phyloP scores from a whole-genome alignment of 2,888 invertebrate genomes.

The Nebria brevicollis region DNA sequence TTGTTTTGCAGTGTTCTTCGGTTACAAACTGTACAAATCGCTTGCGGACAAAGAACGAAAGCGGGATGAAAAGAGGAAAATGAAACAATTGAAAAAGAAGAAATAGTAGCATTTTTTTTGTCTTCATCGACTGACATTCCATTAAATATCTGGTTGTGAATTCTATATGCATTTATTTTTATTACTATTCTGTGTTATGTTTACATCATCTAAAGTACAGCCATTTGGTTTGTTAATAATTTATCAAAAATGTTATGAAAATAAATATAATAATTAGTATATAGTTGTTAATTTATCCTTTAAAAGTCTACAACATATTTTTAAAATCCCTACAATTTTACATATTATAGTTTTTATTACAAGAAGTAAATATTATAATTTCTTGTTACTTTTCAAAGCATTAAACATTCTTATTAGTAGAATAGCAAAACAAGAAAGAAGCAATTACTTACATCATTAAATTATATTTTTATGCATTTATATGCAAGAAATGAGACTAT shows the following conservation, averaged over 20 bases:
- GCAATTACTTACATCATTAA: too few relatives aligned
- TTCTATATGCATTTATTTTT: constrained; percentile 23
- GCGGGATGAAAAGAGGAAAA: constrained; percentile 82
- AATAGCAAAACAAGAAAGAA: too few relatives aligned
- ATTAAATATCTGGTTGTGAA: constrained; percentile 37
- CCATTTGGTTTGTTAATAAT: constrained; percentile 41
- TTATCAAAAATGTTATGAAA: constrained; percentile 40
- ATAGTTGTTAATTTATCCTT: constrained; percentile 6
- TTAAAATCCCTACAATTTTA: background rate
- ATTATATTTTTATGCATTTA: too few relatives aligned
- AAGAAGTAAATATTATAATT: too few relatives aligned
- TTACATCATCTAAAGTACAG: background rate
- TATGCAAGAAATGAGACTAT: too few relatives aligned
- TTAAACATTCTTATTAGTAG: too few relatives aligned
- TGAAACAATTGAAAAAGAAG: constrained; percentile 83
- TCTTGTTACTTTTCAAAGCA: too few relatives aligned
- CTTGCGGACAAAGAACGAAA: constrained; percentile 79
- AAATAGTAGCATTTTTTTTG: constrained; percentile 64
- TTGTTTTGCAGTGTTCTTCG: constrained; percentile 80
- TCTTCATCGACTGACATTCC: constrained; percentile 38
- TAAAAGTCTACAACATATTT: background rate
- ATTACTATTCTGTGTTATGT: constrained; percentile 15
- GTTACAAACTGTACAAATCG: constrained; percentile 85
- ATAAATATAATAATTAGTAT: constrained; percentile 23
- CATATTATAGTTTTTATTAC: too few relatives aligned